Evolutionary conservation across 2,888 invertebrate species (phyloP).

Genomic region (Epinotia bilunana): DNA sequence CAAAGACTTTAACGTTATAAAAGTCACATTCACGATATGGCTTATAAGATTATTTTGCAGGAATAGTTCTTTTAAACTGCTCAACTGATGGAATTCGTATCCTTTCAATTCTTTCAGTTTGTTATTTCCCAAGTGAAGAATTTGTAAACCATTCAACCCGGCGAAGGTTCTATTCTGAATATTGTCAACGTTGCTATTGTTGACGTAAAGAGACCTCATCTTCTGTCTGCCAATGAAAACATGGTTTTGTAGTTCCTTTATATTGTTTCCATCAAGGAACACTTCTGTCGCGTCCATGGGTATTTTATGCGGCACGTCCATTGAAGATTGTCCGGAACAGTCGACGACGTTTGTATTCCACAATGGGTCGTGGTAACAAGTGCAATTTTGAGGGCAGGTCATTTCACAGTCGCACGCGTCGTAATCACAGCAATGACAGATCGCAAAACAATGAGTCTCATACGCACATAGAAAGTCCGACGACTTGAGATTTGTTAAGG

Average conservation of each 20-base stretch:
- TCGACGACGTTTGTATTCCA: constrained; percentile 97
- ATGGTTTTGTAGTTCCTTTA: constrained; percentile 92
- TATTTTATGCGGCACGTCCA: constrained; percentile 92
- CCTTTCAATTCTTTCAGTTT: constrained; percentile 91
- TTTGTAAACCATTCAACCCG: constrained; percentile 91
- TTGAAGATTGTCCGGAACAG: constrained; percentile 91
- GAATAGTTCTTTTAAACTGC: constrained; percentile 91
- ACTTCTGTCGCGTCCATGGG: constrained; percentile 98
- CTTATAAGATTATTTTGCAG: constrained; percentile 93
- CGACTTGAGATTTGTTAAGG: constrained; percentile 89
- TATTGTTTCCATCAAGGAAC: constrained; percentile 95
- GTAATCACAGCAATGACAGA: constrained; percentile 98
- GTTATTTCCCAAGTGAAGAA: constrained; percentile 94
- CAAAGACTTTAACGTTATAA: constrained; percentile 90
- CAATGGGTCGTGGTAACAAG: constrained; percentile 96
- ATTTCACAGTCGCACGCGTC: constrained; percentile 98
- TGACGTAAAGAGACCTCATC: constrained; percentile 93
- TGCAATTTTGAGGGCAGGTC: constrained; percentile 97
- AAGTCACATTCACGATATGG: constrained; percentile 91
- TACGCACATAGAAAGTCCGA: constrained; percentile 96
- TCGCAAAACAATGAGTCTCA: constrained; percentile 96
- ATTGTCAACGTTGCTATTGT: constrained; percentile 92
- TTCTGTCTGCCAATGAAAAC: constrained; percentile 96
- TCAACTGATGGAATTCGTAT: constrained; percentile 93
- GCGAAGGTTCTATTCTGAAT: constrained; percentile 96